Base-by-base conservation (phyloP, 2,113 vertebrate species). In the Elachura formosa region DNA sequence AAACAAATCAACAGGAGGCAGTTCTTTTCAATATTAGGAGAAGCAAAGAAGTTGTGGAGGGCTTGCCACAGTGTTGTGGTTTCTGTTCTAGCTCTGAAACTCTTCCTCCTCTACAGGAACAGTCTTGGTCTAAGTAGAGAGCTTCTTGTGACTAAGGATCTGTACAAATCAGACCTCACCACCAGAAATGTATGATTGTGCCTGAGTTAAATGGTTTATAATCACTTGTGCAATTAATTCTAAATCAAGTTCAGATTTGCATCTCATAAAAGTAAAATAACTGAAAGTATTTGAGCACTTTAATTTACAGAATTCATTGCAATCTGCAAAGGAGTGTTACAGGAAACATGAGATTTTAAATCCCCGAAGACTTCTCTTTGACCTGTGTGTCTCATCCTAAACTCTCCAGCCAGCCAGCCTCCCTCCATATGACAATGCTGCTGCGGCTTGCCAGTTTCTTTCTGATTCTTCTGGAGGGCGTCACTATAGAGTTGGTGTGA, bases 401-500 rank as follows among this genome's bases (percentile, higher is more conserved):
- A 49, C 25, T 68, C 36, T 38, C 45, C 86, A 82, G 41, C 54
- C 56, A 83, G 40, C 51, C 59, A 75, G 59, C 25, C 36, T 78
- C 22, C 22, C 81, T 93, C 87, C 71, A 78, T 87, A 45, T 61
- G 41, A 87, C 49, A 91, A 82, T 69, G 66, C 59, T 6, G 9
- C 48, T 91, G 81, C 69, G 83, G 74, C 66, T 92, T 79, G 84
- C 95, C 83, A 78, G 1, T 89, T 93, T 90, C 68, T 74, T 80
- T 64, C 67, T 69, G 58, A 62, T 91, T 93, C 54, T 38, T 93
- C 89, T 85, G 34, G 71, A 94, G 74, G 61, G 62, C n/a, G 62
- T 89, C 91, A 62, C 46, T 31, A 25, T 74, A 72, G 80, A 91
- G 51, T 51, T 94, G 78, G 20, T 85, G 54, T 64, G 76, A 87